Percentiles rank a stretch among this genome's conserved stretches.
Evolutionary conservation across 2,113 vertebrate species (phyloP).

Genomic region (Neolamprologus variostigma): DNA sequence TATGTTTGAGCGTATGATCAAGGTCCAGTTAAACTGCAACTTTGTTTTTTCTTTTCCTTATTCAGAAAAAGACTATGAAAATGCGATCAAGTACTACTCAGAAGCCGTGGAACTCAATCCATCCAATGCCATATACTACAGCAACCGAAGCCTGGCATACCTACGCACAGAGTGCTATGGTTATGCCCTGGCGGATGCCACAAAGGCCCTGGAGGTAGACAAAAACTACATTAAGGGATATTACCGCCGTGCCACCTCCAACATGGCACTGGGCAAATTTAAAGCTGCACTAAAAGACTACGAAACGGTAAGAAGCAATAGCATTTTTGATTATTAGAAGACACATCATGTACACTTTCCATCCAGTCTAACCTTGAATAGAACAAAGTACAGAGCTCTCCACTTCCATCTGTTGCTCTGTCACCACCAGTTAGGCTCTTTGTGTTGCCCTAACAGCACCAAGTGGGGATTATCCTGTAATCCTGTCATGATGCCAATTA

Average conservation of each 20-base stretch:
- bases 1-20: neutral
- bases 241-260: constrained; percentile 88
- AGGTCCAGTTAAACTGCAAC: neutral
- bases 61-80: constrained; percentile 89
- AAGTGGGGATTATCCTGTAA: constrained; percentile 27
- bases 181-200: constrained; percentile 88
- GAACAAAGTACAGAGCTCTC: neutral
- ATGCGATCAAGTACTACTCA: constrained; percentile 87
- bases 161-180: constrained; percentile 93
- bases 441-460: neutral
- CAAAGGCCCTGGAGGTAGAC: constrained; percentile 83
- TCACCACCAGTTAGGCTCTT: neutral
- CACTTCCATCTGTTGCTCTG: neutral
- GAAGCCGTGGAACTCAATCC: constrained; percentile 86
- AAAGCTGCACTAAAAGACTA: constrained; percentile 92
- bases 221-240: constrained; percentile 93
- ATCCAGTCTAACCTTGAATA: neutral
- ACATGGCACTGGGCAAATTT: constrained; percentile 95
- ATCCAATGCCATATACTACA: constrained; percentile 85
- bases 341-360: neutral
- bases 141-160: constrained; percentile 93
- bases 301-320: constrained; percentile 77
- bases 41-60: constrained; percentile 14
- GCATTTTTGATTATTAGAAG: neutral
- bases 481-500: constrained; percentile 21